Conservation (phyloP, 1,140 invertebrate species). For the Chelonus insularis region DNA sequence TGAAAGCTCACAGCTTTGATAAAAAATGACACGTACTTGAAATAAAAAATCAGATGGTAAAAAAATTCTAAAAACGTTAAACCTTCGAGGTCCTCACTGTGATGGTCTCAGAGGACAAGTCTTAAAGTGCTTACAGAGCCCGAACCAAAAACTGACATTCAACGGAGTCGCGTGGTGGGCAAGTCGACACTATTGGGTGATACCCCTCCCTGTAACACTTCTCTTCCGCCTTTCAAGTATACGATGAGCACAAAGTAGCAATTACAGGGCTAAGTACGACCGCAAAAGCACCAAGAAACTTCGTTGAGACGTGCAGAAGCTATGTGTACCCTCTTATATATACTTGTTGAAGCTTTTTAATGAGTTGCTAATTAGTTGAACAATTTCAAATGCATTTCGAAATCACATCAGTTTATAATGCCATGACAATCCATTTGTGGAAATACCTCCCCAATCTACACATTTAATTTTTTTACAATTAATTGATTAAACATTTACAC, state of each 20-base stretch:
- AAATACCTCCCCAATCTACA: neutral
- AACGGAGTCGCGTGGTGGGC: constrained; percentile 32
- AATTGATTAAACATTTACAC: no score
- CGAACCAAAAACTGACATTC: constrained; percentile 46
- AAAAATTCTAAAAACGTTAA: neutral
- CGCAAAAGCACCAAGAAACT: neutral
- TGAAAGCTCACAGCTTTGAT: no score
- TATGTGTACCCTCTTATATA: neutral
- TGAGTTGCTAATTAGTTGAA: neutral
- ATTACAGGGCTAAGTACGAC: neutral
- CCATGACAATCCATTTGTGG: neutral
- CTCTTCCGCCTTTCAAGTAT: constrained; percentile 33
- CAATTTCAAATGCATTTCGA: neutral
- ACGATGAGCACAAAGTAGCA: neutral
- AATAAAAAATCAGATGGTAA: neutral
- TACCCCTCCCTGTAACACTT: constrained; percentile 31
- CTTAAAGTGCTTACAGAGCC: constrained; percentile 39
- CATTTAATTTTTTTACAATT: neutral
- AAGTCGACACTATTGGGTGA: constrained; percentile 24
- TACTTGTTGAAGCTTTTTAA: neutral
- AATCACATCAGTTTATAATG: neutral
- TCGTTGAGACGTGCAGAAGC: no score
- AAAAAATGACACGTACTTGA: no score
- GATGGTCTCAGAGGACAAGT: constrained; percentile 29
- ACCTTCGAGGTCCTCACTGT: constrained; percentile 27